Base-by-base conservation (phyloP, 1,140 invertebrate genomes). In the Galleria mellonella region DNA sequence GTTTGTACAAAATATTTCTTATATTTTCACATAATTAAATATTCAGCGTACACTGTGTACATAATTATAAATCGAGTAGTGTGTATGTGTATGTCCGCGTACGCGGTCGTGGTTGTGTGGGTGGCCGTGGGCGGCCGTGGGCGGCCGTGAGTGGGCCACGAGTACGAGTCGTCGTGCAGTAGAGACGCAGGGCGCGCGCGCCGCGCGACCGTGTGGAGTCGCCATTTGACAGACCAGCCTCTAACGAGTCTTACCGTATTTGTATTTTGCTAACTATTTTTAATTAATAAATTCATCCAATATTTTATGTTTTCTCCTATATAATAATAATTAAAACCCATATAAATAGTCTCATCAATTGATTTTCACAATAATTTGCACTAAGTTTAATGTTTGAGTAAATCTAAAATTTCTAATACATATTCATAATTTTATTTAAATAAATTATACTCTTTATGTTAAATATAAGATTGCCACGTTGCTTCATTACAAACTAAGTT, bases 361-460 rank as follows among this genome's bases (percentile, higher is more conserved):
- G 78, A 78, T 84, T 79, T 67, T 73, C 79, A 81, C 71, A 81
- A 81, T 84, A 84, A 84, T 84, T 84, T 83, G 81, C 81, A 83
- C 78, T 83, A 81, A 83, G 74, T 83, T 81, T 79, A 83, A 78
- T 74, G 69, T 78, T 23, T 76, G 71, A 79, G 75, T 83, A 79
- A 84, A 84, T 84, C 81, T 84, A 84, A 84, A 85, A 82, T 77
- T 83, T 83, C 81, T 81, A 82, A 81, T 85, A 85, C 81, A 85
- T 85, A 84, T 77, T n/a, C 62, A 81, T 74, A 75, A 59, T 72
- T 82, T 81, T 75, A 74, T 81, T 71, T 82, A 81, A 84, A 84
- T 83, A 83, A 84, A 84, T 83, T 83, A 83, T 83, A 75, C 64
- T 75, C 76, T 83, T 84, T 84, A 85, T 81, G 71, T 84, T 83